Evolutionary conservation across 2,797 vertebrate species (phyloP), one percentile per base, ranked within the genome.

Genomic region (Myiotriccus ornatus): DNA sequence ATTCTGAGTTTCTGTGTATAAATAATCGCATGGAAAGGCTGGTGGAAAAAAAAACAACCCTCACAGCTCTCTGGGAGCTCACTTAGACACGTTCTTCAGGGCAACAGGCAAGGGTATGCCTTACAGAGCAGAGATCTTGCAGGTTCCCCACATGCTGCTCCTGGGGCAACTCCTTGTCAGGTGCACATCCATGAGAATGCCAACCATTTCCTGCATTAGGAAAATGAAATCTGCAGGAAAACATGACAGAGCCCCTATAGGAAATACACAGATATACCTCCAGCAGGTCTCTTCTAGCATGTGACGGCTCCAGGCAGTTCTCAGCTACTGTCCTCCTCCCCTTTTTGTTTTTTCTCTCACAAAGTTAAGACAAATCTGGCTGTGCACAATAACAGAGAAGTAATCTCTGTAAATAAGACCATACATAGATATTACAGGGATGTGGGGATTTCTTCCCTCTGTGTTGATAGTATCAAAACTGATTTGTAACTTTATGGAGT

Each of bases 111-210:
- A 57, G n/a, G 12, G 22, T 7, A 9, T 28, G 56, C 13, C 37
- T 22, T 18, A 21, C 1, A 1, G 53, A 52, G 6, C 25, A 25
- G n/a, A 35, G 47, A n/a, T 6, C 22, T 5, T 16, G 65, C 25
- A 43, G 39, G 60, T 32, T 32, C 39, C 28, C 28, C 28, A 22
- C 10, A 32, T 4, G 7, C 60, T 44, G 10, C 30, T 30, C 5
- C 10, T 6, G 20, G 15, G 17, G 11, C 41, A 50, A 7, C 39
- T 5, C 0, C 25, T 12, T 8, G 50, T 70, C 52, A 25, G 37
- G 32, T 12, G 25, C 4, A 0, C 5, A 7, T 11, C 16, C 30
- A 18, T 19, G 17, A 15, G 44, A 3, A 3, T 3, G 30, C 39
- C 18, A n/a, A 55, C 22, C 9, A 1, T 9, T 23, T 21, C 16